Evolutionary conservation across 2,888 invertebrate species (phyloP).

Genomic region (Hirtodrosophila cameraria): DNA sequence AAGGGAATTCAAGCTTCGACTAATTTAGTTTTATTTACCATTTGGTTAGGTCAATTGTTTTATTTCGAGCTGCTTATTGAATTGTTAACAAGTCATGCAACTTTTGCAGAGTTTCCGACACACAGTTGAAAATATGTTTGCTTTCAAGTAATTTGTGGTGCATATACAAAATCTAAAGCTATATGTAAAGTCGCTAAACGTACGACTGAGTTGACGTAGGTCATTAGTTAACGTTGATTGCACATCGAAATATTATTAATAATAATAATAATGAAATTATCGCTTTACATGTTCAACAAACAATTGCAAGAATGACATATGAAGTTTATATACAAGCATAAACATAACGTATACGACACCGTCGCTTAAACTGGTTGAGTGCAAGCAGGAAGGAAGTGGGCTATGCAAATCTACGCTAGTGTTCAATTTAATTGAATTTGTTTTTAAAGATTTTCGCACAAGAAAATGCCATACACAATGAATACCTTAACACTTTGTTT

Average conservation of each 20-base stretch:
- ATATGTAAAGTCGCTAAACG: conserved; percentile 44
- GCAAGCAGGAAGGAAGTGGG: conserved; percentile 41
- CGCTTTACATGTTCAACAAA: conserved; percentile 29
- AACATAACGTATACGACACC: conserved; percentile 43
- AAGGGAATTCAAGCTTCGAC: conserved; percentile 5
- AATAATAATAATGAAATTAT: conserved; percentile 46
- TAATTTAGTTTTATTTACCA: not conserved
- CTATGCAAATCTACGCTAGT: no score
- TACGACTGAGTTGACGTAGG: conserved; percentile 47
- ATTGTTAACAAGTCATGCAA: conserved; percentile 64
- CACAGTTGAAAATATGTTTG: conserved; percentile 32
- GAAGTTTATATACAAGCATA: conserved; percentile 5
- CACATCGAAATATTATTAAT: conserved; percentile 41
- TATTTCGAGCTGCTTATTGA: conserved; percentile 39
- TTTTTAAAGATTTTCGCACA: no score
- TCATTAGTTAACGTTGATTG: conserved; percentile 67
- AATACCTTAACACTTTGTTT: no score
- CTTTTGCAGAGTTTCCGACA: conserved; percentile 25
- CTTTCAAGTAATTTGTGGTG: conserved; percentile 44
- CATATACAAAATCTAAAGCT: conserved; percentile 14
- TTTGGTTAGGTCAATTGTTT: conserved; percentile 35
- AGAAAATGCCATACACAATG: no score
- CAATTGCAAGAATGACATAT: conserved; percentile 35
- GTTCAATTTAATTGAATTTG: no score
- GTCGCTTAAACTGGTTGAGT: conserved; percentile 16